Evolutionary conservation across 2,797 vertebrate genomes (phyloP).

Genomic region (Gadopsis marmoratus): DNA sequence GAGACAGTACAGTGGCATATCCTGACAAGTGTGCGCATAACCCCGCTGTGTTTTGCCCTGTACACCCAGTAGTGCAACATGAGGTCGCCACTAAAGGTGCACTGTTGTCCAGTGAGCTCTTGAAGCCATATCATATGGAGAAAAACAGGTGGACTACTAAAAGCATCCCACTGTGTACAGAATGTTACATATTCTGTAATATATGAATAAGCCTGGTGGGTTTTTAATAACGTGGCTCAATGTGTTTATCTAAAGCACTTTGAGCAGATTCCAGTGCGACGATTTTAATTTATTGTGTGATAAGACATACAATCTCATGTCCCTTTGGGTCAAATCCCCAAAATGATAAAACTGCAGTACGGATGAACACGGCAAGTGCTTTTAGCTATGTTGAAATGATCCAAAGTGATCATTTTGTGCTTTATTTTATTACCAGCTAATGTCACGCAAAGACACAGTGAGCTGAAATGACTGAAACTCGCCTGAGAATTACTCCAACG

Average conservation of each 20-base stretch:
- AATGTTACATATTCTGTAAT: not conserved
- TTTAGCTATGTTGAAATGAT: not conserved
- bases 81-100: not conserved
- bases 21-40: too few species aligned
- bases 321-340: too few species aligned
- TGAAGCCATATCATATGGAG: not conserved
- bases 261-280: not conserved
- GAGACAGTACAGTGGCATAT: too few species aligned
- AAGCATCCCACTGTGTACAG: not conserved
- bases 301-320: too few species aligned
- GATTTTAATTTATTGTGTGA: not conserved
- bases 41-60: not conserved
- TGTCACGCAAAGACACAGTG: too few species aligned
- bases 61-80: not conserved
- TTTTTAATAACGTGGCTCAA: not conserved
- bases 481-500: not conserved
- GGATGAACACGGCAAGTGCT: too few species aligned
- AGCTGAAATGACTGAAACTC: not conserved
- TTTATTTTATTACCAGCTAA: not conserved
- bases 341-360: too few species aligned
- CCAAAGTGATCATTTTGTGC: not conserved
- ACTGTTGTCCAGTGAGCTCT: not conserved
- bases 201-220: not conserved
- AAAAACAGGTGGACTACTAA: not conserved
- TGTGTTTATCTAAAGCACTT: not conserved